phyloP scores from a whole-genome alignment of 2,797 vertebrate genomes.

The Poliocrania exsul region DNA sequence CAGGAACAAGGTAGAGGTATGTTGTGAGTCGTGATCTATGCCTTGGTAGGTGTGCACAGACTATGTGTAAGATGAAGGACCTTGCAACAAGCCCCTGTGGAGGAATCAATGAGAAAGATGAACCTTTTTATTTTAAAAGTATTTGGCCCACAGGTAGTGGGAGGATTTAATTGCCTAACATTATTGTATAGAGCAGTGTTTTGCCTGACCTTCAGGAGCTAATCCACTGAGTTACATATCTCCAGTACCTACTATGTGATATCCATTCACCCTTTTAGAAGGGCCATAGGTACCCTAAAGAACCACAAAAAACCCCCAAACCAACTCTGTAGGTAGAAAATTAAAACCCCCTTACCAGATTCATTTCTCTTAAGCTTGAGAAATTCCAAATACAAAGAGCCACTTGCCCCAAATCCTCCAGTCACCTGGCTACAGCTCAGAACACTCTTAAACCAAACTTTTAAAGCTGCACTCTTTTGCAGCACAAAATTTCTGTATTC shows the following conservation, averaged over 20 bases:
- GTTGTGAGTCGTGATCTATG: neutral
- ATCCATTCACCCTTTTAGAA: neutral
- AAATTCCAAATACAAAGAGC: neutral
- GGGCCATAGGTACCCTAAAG: neutral
- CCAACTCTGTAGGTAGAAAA: neutral
- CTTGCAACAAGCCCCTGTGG: neutral
- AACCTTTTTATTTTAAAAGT: neutral
- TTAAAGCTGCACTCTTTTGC: neutral
- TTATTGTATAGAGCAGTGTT: rapidly evolving
- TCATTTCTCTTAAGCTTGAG: neutral
- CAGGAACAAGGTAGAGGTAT: neutral
- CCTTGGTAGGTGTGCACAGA: neutral
- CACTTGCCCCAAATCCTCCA: neutral
- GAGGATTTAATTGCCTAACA: neutral
- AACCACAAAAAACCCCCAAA: too few relatives aligned
- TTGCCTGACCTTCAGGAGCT: neutral
- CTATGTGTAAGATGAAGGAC: neutral
- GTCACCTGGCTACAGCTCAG: neutral
- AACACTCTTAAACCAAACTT: neutral
- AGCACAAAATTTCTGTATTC: neutral
- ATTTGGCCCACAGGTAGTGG: neutral
- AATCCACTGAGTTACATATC: neutral
- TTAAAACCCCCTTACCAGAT: neutral
- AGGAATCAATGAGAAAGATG: neutral
- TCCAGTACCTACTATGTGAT: neutral